Evolutionary conservation across 2,888 invertebrate genomes (phyloP).

Genomic region (Ceraclea dissimilis): DNA sequence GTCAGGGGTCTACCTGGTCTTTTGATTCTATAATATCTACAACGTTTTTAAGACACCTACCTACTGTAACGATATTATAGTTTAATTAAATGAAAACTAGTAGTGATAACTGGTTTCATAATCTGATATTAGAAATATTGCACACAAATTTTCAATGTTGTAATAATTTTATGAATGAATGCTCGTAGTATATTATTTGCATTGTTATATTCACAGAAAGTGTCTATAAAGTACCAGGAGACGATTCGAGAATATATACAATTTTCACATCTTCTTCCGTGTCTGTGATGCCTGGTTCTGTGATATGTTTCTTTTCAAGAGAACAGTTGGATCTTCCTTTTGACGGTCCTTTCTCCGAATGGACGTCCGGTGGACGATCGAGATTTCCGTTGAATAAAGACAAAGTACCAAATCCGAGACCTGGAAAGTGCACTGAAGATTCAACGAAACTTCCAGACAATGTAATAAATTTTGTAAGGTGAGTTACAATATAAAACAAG

Average conservation of each 20-base stretch:
- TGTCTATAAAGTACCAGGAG: conserved; percentile 72
- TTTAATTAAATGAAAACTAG: too few species aligned
- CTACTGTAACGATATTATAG: too few species aligned
- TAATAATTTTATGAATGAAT: too few species aligned
- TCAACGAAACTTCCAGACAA: conserved; percentile 71
- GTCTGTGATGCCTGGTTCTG: conserved; percentile 66
- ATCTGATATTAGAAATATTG: too few species aligned
- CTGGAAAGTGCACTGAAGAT: conserved; percentile 79
- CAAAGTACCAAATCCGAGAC: conserved; percentile 73
- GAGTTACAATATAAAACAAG: too few species aligned
- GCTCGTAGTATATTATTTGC: too few species aligned
- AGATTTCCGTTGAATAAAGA: conserved; percentile 74
- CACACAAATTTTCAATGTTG: too few species aligned
- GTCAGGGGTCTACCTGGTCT: too few species aligned
- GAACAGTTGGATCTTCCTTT: conserved; percentile 74
- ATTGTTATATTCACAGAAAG: conserved; percentile 68
- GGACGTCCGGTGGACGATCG: conserved; percentile 4
- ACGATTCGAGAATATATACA: conserved; percentile 75
- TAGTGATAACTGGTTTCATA: too few species aligned
- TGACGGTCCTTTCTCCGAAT: conserved; percentile 51
- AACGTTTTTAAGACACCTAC: too few species aligned
- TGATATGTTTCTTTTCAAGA: conserved; percentile 79
- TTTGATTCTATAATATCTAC: too few species aligned
- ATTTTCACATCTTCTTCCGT: conserved; percentile 70
- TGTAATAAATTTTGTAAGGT: conserved; percentile 73